A percentile compares a stretch with the other conserved stretches of the same genome.
These are phyloP conservation scores for Apotomis turbidana DNA, from an alignment of 2,888 invertebrate species.

Conservation along the genomic window DNA sequence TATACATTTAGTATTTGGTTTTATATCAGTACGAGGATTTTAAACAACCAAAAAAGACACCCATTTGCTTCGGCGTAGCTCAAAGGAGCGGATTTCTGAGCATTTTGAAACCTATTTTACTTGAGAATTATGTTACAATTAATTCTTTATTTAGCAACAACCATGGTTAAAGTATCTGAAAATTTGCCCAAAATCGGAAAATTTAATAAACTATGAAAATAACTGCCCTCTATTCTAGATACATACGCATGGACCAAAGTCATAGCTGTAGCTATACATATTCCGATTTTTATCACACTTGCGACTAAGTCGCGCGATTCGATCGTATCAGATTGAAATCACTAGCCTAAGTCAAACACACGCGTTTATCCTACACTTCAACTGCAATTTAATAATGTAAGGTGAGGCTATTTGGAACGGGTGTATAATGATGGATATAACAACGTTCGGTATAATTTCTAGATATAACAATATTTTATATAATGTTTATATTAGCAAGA, in stretches of 20 bases:
- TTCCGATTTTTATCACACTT: background rate
- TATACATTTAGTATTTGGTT: conserved; percentile 64
- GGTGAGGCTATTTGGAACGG: no score
- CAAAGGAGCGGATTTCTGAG: background rate
- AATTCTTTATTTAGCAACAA: no score
- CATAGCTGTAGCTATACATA: background rate
- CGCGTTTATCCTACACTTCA: no score
- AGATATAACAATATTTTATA: no score
- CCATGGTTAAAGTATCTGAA: no score
- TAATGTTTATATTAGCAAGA: no score
- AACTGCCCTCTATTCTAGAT: background rate
- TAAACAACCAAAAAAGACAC: conserved; percentile 16
- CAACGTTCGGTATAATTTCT: no score
- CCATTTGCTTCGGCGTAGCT: background rate
- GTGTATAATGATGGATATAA: no score
- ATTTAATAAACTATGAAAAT: background rate
- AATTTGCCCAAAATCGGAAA: no score
- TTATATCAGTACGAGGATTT: conserved; percentile 48
- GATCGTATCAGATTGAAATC: background rate
- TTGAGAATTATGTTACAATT: background rate
- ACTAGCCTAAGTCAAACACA: no score
- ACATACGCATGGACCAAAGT: background rate
- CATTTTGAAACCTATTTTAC: background rate
- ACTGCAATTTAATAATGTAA: no score
- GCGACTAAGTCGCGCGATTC: background rate